phyloP scores from a whole-genome alignment of 2,797 vertebrate species.

The Eidolon dupreanum region DNA sequence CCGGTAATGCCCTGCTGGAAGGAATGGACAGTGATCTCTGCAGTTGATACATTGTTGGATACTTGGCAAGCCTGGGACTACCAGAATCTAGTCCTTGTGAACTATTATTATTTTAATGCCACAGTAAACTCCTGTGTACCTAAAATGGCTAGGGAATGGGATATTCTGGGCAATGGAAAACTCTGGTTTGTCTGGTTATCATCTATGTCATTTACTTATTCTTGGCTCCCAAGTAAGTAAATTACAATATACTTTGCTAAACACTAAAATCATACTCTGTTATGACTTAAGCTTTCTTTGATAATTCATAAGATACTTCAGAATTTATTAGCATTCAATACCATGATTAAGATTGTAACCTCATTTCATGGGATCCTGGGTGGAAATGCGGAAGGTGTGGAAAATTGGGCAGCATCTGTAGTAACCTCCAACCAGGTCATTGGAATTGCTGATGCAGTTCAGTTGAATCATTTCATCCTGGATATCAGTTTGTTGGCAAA shows the following conservation, averaged over 20 bases:
- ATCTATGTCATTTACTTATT: conserved; percentile 51
- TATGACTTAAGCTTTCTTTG: conserved; percentile 42
- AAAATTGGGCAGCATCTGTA: neutral
- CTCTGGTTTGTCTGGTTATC: conserved; percentile 65
- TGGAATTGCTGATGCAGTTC: neutral
- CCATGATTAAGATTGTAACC: neutral
- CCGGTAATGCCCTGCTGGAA: neutral
- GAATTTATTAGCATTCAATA: neutral
- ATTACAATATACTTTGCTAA: conserved; percentile 56
- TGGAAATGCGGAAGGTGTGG: neutral
- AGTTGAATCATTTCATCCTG: neutral
- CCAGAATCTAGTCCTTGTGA: conserved; percentile 9
- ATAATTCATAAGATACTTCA: conserved; percentile 45
- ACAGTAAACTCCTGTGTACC: conserved; percentile 59
- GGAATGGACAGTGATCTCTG: conserved; percentile 35
- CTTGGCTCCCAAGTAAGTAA: conserved; percentile 63
- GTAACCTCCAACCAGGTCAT: neutral
- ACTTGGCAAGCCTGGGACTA: conserved; percentile 40
- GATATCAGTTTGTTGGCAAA: neutral
- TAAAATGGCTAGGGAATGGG: conserved; percentile 28
- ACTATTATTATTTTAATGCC: conserved; percentile 55
- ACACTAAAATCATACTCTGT: conserved; percentile 7
- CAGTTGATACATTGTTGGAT: conserved; percentile 54
- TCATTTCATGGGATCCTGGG: conserved; percentile 7
- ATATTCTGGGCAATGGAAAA: conserved; percentile 69